phyloP scores from a whole-genome alignment of 2,797 vertebrate genomes.

The Melanotaenia nigrans region DNA sequence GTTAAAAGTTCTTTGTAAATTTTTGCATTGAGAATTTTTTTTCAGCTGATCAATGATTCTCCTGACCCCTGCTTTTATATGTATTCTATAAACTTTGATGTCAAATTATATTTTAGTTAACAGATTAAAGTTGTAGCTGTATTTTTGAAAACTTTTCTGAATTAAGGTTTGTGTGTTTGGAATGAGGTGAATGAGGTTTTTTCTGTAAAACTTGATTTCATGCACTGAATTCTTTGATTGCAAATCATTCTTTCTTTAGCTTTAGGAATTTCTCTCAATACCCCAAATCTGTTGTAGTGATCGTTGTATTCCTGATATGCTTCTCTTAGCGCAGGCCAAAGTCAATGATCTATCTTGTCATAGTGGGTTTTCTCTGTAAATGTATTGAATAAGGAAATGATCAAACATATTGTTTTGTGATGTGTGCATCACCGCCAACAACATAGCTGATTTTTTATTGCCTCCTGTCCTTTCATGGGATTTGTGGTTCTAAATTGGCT shows the following conservation, averaged over 20 bases:
- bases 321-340: neutral
- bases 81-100: neutral
- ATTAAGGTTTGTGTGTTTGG: neutral
- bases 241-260: conserved; percentile 7
- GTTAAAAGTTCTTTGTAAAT: neutral
- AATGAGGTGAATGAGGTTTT: neutral
- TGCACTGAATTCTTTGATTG: neutral
- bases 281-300: neutral
- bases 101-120: neutral
- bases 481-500: neutral
- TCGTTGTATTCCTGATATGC: neutral
- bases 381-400: neutral
- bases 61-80: neutral
- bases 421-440: neutral
- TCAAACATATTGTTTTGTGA: neutral
- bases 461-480: neutral
- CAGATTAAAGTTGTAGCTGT: neutral
- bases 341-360: neutral
- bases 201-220: neutral
- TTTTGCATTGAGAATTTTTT: neutral
- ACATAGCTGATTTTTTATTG: neutral
- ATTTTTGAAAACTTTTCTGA: neutral
- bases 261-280: conserved; percentile 1
- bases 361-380: neutral
- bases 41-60: too few relatives aligned